These are phyloP conservation scores for Dendrolimus punctatus DNA, from an alignment of 1,140 invertebrate genomes.

Conservation along the genomic window DNA sequence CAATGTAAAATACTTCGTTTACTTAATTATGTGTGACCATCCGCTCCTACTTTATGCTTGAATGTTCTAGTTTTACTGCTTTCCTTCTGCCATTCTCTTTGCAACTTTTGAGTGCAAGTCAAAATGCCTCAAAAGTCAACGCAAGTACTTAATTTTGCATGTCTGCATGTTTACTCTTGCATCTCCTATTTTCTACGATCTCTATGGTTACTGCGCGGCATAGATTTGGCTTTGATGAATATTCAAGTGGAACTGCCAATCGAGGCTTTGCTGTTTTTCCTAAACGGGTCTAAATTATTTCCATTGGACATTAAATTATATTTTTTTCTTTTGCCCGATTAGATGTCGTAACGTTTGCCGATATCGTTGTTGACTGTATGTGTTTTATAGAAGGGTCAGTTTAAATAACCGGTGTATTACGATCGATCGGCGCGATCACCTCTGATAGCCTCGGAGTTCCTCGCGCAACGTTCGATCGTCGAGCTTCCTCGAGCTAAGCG, in stretches of 20 bases:
- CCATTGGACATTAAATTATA: constrained; percentile 10
- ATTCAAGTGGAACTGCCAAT: constrained; percentile 49
- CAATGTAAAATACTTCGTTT: too few relatives aligned
- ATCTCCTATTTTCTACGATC: constrained; percentile 67
- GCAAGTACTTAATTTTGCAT: constrained; percentile 43
- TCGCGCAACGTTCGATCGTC: constrained; percentile 49
- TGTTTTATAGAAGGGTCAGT: constrained; percentile 45
- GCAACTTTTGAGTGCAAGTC: constrained; percentile 28
- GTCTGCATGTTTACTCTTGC: constrained; percentile 63
- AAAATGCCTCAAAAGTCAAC: constrained; percentile 23
- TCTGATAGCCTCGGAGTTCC: constrained; percentile 36
- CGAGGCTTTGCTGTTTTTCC: constrained; percentile 48
- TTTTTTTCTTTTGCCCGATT: constrained; percentile 33
- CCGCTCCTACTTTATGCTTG: constrained; percentile 66
- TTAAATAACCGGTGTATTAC: constrained; percentile 28
- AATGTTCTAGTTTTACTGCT: constrained; percentile 47
- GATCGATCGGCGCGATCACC: constrained; percentile 52
- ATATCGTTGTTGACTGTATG: constrained; percentile 52
- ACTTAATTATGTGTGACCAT: constrained; percentile 4
- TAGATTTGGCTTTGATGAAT: constrained; percentile 64
- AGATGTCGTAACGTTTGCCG: constrained; percentile 54
- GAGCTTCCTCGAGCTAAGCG: constrained; percentile 55
- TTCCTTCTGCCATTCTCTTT: constrained; percentile 39
- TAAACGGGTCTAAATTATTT: constrained; percentile 20
- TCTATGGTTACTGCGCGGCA: constrained; percentile 72